Percentiles rank a stretch among this genome's conserved stretches.
These are phyloP conservation scores for Henicopernis longicauda DNA, from an alignment of 2,113 vertebrate species.

Conservation along the genomic window DNA sequence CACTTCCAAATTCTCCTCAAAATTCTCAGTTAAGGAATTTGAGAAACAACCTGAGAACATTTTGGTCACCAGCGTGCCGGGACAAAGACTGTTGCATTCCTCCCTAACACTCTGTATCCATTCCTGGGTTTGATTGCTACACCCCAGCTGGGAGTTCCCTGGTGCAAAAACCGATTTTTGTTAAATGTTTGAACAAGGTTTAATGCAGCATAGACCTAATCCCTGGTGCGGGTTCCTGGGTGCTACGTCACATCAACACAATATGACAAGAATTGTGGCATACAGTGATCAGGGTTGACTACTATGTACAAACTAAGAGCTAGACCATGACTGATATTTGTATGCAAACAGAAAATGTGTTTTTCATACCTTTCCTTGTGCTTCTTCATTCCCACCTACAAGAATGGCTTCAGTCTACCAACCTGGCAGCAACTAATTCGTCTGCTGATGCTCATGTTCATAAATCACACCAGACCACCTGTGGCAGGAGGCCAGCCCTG, in stretches of 20 bases:
- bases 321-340: not conserved
- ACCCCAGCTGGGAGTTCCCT: not conserved
- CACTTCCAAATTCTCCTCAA: not conserved
- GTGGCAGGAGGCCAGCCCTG: not conserved
- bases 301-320: not conserved
- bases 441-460: not conserved
- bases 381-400: not conserved
- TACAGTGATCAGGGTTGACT: not conserved
- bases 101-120: accelerated
- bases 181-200: not conserved
- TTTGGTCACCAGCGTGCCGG: not conserved
- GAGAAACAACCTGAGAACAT: not conserved
- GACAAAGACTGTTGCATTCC: not conserved
- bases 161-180: not conserved
- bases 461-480: not conserved
- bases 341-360: not conserved
- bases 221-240: not conserved
- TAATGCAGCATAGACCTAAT: not conserved
- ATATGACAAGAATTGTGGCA: not conserved
- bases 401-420: not conserved
- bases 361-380: not conserved
- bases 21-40: not conserved
- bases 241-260: not conserved
- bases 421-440: not conserved
- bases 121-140: not conserved